Conservation (phyloP, 1,140 invertebrate genomes). For the Delia radicum region DNA sequence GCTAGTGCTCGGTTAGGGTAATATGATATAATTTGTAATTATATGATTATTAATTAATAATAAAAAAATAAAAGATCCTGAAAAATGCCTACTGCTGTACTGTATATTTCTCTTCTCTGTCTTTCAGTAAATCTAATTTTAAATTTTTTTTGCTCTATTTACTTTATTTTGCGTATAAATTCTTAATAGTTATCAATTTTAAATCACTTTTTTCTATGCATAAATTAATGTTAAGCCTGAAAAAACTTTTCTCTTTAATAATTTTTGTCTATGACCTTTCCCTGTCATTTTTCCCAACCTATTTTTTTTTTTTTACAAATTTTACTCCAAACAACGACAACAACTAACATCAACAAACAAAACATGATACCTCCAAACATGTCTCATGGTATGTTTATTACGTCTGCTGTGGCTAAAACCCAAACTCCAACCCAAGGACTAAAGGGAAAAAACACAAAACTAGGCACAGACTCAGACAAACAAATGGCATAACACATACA, state of each 20-base stretch:
- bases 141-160: background rate
- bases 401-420: background rate
- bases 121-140: background rate
- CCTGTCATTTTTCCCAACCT: background rate
- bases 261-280: background rate
- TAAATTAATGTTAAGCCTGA: background rate
- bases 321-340: too few relatives aligned
- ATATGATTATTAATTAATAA: too few relatives aligned
- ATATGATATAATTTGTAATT: too few relatives aligned
- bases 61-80: too few relatives aligned
- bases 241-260: background rate
- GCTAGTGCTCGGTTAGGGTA: too few relatives aligned
- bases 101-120: too few relatives aligned
- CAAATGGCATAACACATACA: background rate
- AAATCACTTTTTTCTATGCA: background rate
- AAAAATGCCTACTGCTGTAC: too few relatives aligned
- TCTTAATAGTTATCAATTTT: background rate
- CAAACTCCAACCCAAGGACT: background rate
- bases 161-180: background rate
- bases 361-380: background rate
- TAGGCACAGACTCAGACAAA: background rate
- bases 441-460: background rate
- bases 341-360: background rate
- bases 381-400: conserved; percentile 1
- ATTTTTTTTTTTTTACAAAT: background rate